Conservation (phyloP, 2,113 vertebrate genomes). For the Neofelis nebulosa region DNA sequence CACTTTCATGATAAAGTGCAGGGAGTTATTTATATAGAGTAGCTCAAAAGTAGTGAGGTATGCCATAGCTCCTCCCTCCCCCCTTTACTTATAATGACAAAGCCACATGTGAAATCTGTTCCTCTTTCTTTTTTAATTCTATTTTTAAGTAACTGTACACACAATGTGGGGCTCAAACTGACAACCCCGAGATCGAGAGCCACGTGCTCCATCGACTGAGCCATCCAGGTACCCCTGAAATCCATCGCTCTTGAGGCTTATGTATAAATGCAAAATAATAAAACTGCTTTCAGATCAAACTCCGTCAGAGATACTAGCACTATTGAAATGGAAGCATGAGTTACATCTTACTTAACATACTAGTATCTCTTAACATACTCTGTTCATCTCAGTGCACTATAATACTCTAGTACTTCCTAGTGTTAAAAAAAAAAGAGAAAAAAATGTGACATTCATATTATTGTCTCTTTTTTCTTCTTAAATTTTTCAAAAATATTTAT, state of each 20-base stretch:
- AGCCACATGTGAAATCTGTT: background rate
- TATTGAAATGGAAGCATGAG: background rate
- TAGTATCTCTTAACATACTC: background rate
- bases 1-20: background rate
- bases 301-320: background rate
- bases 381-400: background rate
- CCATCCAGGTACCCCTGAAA: background rate
- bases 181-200: background rate
- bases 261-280: background rate
- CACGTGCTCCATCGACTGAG: background rate
- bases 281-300: background rate
- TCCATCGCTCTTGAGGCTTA: background rate
- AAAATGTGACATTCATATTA: background rate
- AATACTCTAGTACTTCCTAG: background rate
- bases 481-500: too few species aligned
- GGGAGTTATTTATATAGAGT: conserved; percentile 23
- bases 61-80: background rate
- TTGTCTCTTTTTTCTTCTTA: background rate
- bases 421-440: background rate
- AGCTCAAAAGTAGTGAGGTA: background rate
- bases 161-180: background rate
- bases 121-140: background rate
- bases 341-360: background rate
- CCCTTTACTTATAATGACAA: conserved; percentile 9
- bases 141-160: background rate